phyloP scores from a whole-genome alignment of 2,888 invertebrate genomes.

The Lysandra bellargus region DNA sequence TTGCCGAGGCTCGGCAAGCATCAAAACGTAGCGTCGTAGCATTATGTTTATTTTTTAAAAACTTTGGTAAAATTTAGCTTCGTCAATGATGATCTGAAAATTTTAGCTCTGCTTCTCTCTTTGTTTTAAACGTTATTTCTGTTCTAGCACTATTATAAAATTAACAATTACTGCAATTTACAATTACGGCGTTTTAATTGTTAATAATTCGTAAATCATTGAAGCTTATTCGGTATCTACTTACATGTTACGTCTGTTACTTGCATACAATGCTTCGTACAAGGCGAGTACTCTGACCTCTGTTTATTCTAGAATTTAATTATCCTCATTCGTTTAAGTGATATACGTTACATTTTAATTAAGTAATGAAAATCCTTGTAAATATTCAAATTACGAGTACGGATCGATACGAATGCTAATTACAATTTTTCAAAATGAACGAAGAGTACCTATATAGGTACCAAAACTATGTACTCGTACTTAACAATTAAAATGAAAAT shows the following conservation, averaged over 20 bases:
- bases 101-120: too few relatives aligned
- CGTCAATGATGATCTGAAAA: too few relatives aligned
- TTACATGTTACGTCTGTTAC: neutral
- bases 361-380: neutral
- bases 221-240: neutral
- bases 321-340: neutral
- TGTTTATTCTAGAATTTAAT: constrained; percentile 25
- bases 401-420: neutral
- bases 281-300: neutral
- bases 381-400: neutral
- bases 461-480: too few relatives aligned
- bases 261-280: constrained; percentile 1
- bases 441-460: too few relatives aligned
- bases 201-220: constrained; percentile 3
- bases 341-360: neutral
- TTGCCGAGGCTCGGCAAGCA: too few relatives aligned
- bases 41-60: too few relatives aligned
- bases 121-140: too few relatives aligned
- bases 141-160: neutral
- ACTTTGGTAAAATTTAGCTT: too few relatives aligned
- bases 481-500: neutral
- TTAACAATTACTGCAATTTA: neutral
- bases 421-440: neutral
- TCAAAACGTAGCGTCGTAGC: too few relatives aligned
- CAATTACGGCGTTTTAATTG: neutral